A percentile compares a stretch with the other conserved stretches of the same genome.
Evolutionary conservation across 2,113 vertebrate genomes (phyloP).

Genomic region (Fregata magnificens): DNA sequence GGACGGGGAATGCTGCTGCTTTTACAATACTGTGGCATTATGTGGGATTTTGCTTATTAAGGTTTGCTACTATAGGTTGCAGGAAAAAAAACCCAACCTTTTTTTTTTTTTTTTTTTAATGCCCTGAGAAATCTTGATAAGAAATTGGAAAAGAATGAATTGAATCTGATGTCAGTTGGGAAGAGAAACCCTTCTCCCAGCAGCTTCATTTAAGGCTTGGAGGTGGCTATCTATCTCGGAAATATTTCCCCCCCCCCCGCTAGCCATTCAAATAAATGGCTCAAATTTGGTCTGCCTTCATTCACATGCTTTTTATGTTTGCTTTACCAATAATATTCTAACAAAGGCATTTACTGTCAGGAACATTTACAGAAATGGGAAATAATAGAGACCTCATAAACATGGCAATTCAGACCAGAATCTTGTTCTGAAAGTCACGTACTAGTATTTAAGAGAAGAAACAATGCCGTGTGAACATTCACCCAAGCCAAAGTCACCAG

Average conservation of each 20-base stretch:
- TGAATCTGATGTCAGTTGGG: background rate
- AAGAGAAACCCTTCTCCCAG: background rate
- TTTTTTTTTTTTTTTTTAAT: background rate
- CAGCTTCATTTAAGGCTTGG: background rate
- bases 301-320: background rate
- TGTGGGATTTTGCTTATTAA: background rate
- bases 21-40: background rate
- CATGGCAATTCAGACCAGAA: constrained; percentile 19
- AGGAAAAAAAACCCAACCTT: background rate
- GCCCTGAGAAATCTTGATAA: background rate
- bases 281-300: background rate
- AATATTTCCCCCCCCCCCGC: background rate
- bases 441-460: constrained; percentile 41
- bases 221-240: background rate
- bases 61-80: background rate
- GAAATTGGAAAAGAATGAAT: background rate
- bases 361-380: background rate
- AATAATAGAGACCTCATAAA: constrained; percentile 42
- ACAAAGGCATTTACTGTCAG: constrained; percentile 24
- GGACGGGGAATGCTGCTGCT: fast-evolving
- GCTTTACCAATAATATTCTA: constrained; percentile 7
- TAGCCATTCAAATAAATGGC: background rate
- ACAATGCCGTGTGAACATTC: constrained; percentile 48
- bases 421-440: constrained; percentile 61
- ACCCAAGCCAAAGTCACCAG: constrained; percentile 33